Evolutionary conservation across 2,797 vertebrate species (phyloP), one percentile per base, ranked within the genome.

Genomic region (Liasis olivaceus): DNA sequence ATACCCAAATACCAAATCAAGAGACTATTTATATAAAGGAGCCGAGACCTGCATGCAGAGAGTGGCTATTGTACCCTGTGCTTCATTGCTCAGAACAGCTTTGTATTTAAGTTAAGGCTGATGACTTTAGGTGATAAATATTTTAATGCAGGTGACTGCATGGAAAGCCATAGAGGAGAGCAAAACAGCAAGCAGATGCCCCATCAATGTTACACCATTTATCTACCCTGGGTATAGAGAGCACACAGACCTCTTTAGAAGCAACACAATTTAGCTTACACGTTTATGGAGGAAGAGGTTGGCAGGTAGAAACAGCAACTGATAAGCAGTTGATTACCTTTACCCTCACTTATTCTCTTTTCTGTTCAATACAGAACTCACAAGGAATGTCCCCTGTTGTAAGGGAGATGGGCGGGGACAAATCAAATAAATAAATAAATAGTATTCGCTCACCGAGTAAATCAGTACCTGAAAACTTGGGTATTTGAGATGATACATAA

Each of bases 401-500:
- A n/a, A n/a, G n/a, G n/a, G n/a, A n/a, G n/a, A n/a, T n/a, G n/a
- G n/a, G n/a, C n/a, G n/a, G n/a, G n/a, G n/a, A n/a, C n/a, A n/a
- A n/a, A n/a, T n/a, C n/a, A n/a, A n/a, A n/a, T n/a, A n/a, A n/a
- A n/a, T n/a, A n/a, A n/a, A n/a, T n/a, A n/a, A n/a, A 63, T 94
- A 85, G 59, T 62, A 81, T 89, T 94, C 51, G 2, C 17, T 77
- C 85, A 86, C 84, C 87, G 92, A 86, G 94, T 95, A 94, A 96
- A 96, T 95, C 92, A 96, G 95, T 94, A 51, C 36, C 31, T 1
- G 88, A 89, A 95, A 90, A 88, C 88, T 77, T 42, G 86, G 92
- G 86, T 95, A 87, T 95, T 95, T 92, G 90, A 89, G 62, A 94
- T 90, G 93, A 89, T 92, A 92, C 66, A 89, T 88, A 93, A 86